Evolutionary conservation across 2,113 vertebrate genomes (phyloP).

Genomic region (Neotoma lepida): DNA sequence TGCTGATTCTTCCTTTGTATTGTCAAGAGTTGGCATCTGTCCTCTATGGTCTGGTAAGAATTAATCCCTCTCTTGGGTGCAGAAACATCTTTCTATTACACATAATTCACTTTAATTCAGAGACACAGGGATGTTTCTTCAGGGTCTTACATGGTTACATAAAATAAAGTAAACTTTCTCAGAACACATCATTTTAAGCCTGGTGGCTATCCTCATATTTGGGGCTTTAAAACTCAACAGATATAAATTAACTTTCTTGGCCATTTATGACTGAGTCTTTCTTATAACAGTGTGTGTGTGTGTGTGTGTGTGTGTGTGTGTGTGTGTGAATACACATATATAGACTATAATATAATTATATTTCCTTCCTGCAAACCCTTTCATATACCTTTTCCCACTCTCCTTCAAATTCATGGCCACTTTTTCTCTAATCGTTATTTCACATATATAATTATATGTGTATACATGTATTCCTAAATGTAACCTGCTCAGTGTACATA

Average conservation of each 20-base stretch:
- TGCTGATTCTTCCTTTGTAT: background rate
- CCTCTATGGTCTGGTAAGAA: background rate
- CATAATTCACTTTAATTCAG: background rate
- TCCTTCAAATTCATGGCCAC: background rate
- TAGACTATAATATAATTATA: too few relatives aligned
- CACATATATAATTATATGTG: too few relatives aligned
- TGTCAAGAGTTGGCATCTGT: background rate
- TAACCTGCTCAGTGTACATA: background rate
- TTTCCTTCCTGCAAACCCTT: background rate
- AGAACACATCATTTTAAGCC: conserved; percentile 25
- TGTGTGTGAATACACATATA: too few relatives aligned
- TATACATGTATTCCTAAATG: background rate
- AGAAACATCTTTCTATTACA: background rate
- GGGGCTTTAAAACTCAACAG: conserved; percentile 21
- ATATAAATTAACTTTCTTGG: conserved; percentile 44
- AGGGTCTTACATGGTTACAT: background rate
- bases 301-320: too few relatives aligned
- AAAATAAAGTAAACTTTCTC: background rate
- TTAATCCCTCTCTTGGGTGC: background rate
- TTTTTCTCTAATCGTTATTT: background rate
- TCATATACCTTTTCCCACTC: background rate
- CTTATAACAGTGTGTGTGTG: background rate
- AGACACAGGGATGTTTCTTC: conserved; percentile 8
- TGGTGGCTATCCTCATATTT: conserved; percentile 14
- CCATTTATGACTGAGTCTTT: conserved; percentile 24